phyloP scores from a whole-genome alignment of 2,888 invertebrate species.

The Hylaea fasciaria region DNA sequence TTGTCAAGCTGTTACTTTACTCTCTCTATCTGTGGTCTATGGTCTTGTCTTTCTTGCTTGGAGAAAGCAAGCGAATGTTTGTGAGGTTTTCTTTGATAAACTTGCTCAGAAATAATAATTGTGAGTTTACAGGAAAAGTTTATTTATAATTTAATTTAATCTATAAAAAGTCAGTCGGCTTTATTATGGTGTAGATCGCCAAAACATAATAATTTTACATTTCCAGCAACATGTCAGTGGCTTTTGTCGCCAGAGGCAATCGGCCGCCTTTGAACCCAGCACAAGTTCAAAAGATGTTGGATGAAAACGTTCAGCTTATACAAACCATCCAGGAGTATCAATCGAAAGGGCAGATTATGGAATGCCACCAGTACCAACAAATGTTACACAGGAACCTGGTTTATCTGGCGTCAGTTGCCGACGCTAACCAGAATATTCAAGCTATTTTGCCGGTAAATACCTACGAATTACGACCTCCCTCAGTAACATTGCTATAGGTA shows the following conservation, averaged over 20 bases:
- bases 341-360: conserved; percentile 96
- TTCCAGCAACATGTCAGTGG: conserved; percentile 85
- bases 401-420: conserved; percentile 98
- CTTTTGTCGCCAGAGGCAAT: conserved; percentile 89
- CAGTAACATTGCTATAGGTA: too few species aligned
- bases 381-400: conserved; percentile 97
- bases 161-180: neutral
- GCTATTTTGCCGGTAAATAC: conserved; percentile 93
- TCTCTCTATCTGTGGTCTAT: too few species aligned
- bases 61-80: too few species aligned
- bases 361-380: conserved; percentile 97
- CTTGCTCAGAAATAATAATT: too few species aligned
- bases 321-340: conserved; percentile 99
- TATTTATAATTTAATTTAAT: too few species aligned
- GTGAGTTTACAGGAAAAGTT: too few species aligned
- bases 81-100: too few species aligned
- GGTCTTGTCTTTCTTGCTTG: too few species aligned
- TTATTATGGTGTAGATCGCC: too few species aligned
- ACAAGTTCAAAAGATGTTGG: conserved; percentile 97
- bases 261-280: conserved; percentile 91
- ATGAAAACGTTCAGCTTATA: conserved; percentile 98
- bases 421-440: conserved; percentile 96
- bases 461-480: conserved; percentile 1
- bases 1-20: too few species aligned
- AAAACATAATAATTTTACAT: conserved; percentile 32